These are phyloP conservation scores for Neelides folsomi DNA, from an alignment of 2,888 invertebrate genomes.

Conservation along the genomic window DNA sequence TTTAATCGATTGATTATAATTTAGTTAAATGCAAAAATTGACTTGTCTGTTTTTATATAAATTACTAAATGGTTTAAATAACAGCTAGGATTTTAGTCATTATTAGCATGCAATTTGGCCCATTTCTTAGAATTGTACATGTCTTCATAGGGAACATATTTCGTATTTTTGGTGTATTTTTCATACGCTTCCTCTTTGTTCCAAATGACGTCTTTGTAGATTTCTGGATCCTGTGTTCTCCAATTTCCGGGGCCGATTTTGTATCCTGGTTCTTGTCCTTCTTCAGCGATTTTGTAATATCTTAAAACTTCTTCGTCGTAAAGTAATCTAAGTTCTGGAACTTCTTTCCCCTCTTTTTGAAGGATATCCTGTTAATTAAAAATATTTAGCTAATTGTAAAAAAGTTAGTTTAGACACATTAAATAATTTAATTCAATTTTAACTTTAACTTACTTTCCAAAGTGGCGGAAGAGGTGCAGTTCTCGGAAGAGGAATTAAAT, in stretches of 20 bases:
- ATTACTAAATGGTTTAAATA: too few species aligned
- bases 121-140: too few species aligned
- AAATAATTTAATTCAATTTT: not conserved
- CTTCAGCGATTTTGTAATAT: not conserved
- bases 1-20: not conserved
- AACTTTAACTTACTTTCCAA: constrained; percentile 9
- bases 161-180: too few species aligned
- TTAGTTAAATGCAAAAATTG: too few species aligned
- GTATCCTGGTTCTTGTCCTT: constrained; percentile 19
- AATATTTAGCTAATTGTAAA: not conserved
- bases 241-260: constrained; percentile 16
- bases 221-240: constrained; percentile 6
- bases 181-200: constrained; percentile 10
- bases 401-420: too few species aligned
- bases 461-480: constrained; percentile 8
- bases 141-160: too few species aligned
- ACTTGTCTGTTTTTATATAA: too few species aligned
- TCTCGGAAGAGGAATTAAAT: constrained; percentile 2
- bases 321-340: constrained; percentile 1
- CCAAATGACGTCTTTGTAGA: constrained; percentile 18
- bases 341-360: too few species aligned
- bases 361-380: not conserved
- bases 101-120: too few species aligned
- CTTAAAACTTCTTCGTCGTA: not conserved
- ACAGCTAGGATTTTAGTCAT: too few species aligned